Percentiles rank a stretch among this genome's conserved stretches.
Evolutionary conservation across 2,888 invertebrate species (phyloP).

Genomic region (Eupeodes latifasciatus): DNA sequence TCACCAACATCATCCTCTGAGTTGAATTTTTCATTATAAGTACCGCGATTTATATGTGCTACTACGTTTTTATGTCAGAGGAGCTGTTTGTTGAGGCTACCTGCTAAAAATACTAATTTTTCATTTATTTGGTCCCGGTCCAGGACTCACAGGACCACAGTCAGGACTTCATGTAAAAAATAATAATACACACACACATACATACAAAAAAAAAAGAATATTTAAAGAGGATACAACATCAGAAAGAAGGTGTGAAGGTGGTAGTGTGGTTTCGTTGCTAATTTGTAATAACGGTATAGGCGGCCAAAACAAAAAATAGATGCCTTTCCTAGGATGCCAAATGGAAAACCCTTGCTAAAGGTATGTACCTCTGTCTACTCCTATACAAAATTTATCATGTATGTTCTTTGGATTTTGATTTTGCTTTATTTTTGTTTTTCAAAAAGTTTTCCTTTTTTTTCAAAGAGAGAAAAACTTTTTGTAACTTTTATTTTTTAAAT

Average conservation of each 20-base stretch:
- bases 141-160: not conserved
- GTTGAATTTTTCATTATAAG: constrained; percentile 14
- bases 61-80: constrained; percentile 1
- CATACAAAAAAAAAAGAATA: not conserved
- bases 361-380: constrained; percentile 41
- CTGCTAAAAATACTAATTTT: constrained; percentile 49
- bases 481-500: not conserved
- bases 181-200: too few relatives aligned
- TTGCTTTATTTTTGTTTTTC: constrained; percentile 1
- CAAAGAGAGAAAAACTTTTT: too few relatives aligned
- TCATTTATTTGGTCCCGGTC: constrained; percentile 24
- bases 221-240: constrained; percentile 1
- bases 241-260: not conserved
- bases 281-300: not conserved
- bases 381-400: too few relatives aligned
- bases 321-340: constrained; percentile 69
- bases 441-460: too few relatives aligned
- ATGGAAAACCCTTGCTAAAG: constrained; percentile 64
- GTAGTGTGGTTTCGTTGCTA: not conserved
- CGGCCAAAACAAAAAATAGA: constrained; percentile 30
- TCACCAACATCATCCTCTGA: not conserved
- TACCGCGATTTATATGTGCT: constrained; percentile 9
- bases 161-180: not conserved
- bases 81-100: constrained; percentile 9
- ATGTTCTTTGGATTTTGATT: not conserved